Evolutionary conservation across 92 coral and sea anemone species (phyloP).

Genomic region (Blastomussa wellsi): DNA sequence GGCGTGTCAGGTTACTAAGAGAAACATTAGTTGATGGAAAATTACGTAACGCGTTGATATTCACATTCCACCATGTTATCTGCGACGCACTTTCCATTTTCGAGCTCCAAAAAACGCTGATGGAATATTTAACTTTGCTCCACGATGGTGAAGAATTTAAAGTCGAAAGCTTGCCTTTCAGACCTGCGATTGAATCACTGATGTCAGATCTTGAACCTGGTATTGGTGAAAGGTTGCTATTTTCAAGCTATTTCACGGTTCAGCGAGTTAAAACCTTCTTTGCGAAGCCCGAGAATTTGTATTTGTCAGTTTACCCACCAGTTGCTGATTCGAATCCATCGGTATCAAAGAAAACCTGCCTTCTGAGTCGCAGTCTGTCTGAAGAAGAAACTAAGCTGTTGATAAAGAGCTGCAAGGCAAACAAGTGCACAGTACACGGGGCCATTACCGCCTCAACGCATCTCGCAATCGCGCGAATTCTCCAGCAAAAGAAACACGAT

Average conservation of each 20-base stretch:
- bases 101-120: neutral
- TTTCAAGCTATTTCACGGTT: slow-evolving; percentile 10
- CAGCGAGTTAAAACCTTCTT: neutral
- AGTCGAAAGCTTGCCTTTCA: slow-evolving; percentile 25
- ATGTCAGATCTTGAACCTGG: neutral
- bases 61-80: slow-evolving; percentile 19
- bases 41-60: slow-evolving; percentile 18
- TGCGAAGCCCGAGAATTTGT: slow-evolving; percentile 18
- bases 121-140: slow-evolving; percentile 6
- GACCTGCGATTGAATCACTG: slow-evolving; percentile 16
- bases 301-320: slow-evolving; percentile 31
- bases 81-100: slow-evolving; percentile 27
- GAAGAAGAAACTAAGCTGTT: slow-evolving; percentile 29
- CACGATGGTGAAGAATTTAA: slow-evolving; percentile 5
- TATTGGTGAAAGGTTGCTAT: neutral
- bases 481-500: neutral
- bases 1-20: slow-evolving; percentile 18
- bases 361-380: slow-evolving; percentile 17
- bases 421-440: slow-evolving; percentile 44
- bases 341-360: slow-evolving; percentile 12
- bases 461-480: slow-evolving; percentile 29
- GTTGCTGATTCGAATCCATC: slow-evolving; percentile 6
- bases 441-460: slow-evolving; percentile 35
- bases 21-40: slow-evolving; percentile 5
- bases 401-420: slow-evolving; percentile 21